A percentile compares a stretch with the other conserved stretches of the same genome.
phyloP scores from a whole-genome alignment of 2,113 vertebrate genomes.

The Melanostigma gelatinosum region DNA sequence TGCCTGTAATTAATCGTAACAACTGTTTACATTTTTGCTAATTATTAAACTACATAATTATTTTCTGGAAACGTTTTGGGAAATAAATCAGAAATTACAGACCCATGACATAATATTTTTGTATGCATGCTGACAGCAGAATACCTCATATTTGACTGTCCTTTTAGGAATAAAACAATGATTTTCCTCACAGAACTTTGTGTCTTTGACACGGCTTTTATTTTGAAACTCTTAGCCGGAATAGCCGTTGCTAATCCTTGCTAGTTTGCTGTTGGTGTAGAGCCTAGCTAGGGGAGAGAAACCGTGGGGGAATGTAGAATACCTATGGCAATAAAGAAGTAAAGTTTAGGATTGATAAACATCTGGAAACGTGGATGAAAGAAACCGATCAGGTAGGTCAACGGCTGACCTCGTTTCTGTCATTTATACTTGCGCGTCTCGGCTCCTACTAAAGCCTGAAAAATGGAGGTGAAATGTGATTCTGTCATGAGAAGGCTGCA shows the following conservation, averaged over 20 bases:
- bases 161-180: neutral
- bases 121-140: neutral
- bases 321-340: constrained; percentile 53
- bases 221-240: constrained; percentile 25
- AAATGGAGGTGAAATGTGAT: constrained; percentile 68
- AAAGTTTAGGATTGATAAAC: constrained; percentile 50
- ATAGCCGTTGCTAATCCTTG: fast-evolving
- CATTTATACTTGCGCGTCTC: neutral
- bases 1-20: neutral
- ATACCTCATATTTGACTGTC: neutral
- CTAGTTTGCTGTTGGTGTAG: constrained; percentile 61
- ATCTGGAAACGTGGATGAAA: constrained; percentile 55
- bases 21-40: neutral
- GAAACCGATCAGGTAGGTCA: constrained; percentile 68
- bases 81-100: neutral
- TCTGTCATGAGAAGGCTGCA: constrained; percentile 60
- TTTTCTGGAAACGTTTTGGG: neutral
- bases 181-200: neutral
- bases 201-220: constrained; percentile 15
- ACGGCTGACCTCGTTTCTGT: neutral
- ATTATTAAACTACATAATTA: neutral
- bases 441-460: constrained; percentile 31
- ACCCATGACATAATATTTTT: neutral
- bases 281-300: constrained; percentile 81
- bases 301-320: constrained; percentile 55